Base-by-base conservation (phyloP, 1,140 invertebrate genomes). In the Polyergus mexicanus region DNA sequence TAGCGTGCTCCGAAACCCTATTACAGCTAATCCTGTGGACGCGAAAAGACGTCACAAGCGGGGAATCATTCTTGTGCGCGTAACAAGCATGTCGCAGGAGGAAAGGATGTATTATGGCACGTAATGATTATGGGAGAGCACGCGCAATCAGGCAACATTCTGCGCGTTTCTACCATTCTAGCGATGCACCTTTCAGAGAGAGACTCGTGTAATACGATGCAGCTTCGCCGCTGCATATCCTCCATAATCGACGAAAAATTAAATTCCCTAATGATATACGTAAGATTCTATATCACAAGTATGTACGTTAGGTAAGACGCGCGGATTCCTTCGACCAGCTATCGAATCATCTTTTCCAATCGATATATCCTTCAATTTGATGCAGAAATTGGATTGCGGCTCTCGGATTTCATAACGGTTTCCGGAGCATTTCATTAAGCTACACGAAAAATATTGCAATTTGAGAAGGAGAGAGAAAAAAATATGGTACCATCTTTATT, bases 71-170 rank as follows among this genome's bases (percentile, higher is more conserved):
- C 51, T 38, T 58, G 86, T 74, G 69, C 78, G 60, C 81, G 75
- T 89, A 92, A 92, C 91, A 86, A 92, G 88, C 84, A 86, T 91
- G 90, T 91, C 89, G 76, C 86, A 38, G 22, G 88, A 38, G 22
- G 88, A 83, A 85, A 92, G 92, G 89, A 92, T 91, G 86, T 76
- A 51, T 51, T 51, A 86, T 28, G 68, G 68, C 65, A 72, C 38
- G 72, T 91, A 92, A 92, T 91, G 87, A 90, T 91, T 89, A 90
- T 77, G 88, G 87, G 87, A 88, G 77, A 47, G 58, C 74, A 88
- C 66, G 38, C 44, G 86, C 71, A 88, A 88, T 85, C 86, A 88
- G 54, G 60, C 86, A 77, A 85, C 72, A 74, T 62, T 77, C 47
- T 88, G 86, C 68, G 81, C 41, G 56, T 74, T 84, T 65, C 51